Percentiles rank a stretch among this genome's conserved stretches.
These are phyloP conservation scores for Sylvilagus bachmani DNA, from an alignment of 2,113 vertebrate species.

Conservation along the genomic window DNA sequence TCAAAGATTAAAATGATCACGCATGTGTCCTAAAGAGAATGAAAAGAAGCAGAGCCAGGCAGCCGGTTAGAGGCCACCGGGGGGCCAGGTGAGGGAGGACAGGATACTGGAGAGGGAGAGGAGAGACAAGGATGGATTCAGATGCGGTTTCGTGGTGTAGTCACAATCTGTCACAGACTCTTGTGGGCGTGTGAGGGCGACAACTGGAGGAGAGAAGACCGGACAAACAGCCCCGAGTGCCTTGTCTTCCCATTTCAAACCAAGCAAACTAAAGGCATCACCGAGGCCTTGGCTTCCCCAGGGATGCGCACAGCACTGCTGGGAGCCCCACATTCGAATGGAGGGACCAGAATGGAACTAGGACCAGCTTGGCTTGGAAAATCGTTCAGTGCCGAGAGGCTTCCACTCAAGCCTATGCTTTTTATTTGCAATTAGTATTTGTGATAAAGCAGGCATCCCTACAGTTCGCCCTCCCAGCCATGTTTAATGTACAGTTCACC, in stretches of 20 bases:
- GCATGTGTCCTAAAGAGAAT: not conserved
- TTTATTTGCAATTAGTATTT: not conserved
- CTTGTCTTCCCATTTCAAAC: rapidly evolving
- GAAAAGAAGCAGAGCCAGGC: not conserved
- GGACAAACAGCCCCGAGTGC: not conserved
- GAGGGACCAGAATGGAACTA: no score
- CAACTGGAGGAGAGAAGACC: not conserved
- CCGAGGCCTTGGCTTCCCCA: not conserved
- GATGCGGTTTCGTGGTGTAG: not conserved
- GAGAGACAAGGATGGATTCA: not conserved
- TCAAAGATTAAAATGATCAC: not conserved
- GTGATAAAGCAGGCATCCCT: not conserved
- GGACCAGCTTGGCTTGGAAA: not conserved
- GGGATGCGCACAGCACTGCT: not conserved
- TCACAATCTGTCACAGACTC: not conserved
- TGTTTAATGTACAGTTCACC: not conserved
- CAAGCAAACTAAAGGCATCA: not conserved
- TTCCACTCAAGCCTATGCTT: not conserved
- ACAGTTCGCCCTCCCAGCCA: not conserved
- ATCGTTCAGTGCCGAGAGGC: not conserved
- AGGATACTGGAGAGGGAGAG: not conserved
- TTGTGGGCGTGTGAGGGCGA: no score
- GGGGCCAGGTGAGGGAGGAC: not conserved
- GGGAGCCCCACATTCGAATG: no score
- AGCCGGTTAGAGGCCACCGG: not conserved